These are phyloP conservation scores for Aradus depressus DNA, from an alignment of 2,888 invertebrate genomes.

Conservation along the genomic window DNA sequence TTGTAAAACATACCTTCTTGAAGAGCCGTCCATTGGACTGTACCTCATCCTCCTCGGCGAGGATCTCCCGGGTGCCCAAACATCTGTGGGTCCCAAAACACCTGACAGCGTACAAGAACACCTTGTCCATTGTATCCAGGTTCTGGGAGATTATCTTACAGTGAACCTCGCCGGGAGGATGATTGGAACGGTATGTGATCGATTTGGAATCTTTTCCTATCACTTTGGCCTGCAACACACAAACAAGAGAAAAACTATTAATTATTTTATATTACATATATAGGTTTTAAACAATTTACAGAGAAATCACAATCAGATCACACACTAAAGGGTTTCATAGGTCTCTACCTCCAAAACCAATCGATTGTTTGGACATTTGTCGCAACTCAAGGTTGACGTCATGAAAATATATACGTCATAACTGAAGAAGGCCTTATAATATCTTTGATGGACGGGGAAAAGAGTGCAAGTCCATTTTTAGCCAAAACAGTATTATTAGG, in stretches of 20 bases:
- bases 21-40: slow-evolving; percentile 91
- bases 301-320: too few relatives aligned
- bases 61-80: slow-evolving; percentile 79
- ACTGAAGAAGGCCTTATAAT: too few relatives aligned
- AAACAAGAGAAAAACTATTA: not conserved
- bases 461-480: too few relatives aligned
- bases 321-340: too few relatives aligned
- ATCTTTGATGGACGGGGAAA: too few relatives aligned
- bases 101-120: slow-evolving; percentile 67
- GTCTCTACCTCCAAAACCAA: not conserved
- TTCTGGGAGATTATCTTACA: slow-evolving; percentile 60
- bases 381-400: too few relatives aligned
- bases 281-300: not conserved
- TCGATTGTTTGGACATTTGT: not conserved
- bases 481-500: too few relatives aligned
- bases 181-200: slow-evolving; percentile 61
- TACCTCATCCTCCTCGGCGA: slow-evolving; percentile 86
- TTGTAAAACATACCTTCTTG: slow-evolving; percentile 68
- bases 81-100: slow-evolving; percentile 63
- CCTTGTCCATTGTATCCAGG: slow-evolving; percentile 69
- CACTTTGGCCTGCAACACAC: slow-evolving; percentile 51
- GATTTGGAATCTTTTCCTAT: slow-evolving; percentile 51
- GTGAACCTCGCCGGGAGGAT: slow-evolving; percentile 58
- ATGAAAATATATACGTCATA: too few relatives aligned
- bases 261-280: not conserved